A percentile compares a stretch with the other conserved stretches of the same genome.
These are phyloP conservation scores for Lepidocolaptes lacrymiger DNA, from an alignment of 2,797 vertebrate species.

Conservation along the genomic window DNA sequence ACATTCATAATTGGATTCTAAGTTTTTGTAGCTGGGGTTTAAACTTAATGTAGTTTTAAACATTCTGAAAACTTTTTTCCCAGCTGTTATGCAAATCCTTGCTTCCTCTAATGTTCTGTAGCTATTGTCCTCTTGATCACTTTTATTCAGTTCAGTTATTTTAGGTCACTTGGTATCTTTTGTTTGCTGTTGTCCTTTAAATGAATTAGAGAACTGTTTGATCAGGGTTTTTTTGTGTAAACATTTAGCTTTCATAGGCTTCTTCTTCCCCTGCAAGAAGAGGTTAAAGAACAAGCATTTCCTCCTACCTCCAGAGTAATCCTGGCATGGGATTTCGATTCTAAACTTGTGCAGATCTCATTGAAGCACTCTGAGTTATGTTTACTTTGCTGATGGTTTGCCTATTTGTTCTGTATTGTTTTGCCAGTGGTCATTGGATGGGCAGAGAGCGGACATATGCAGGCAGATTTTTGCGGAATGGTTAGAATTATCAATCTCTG, in stretches of 20 bases:
- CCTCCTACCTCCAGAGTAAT: neutral
- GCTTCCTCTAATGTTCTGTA: neutral
- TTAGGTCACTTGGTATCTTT: neutral
- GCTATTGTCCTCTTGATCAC: neutral
- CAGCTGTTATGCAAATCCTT: neutral
- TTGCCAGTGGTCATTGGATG: neutral
- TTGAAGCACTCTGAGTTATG: neutral
- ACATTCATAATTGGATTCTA: conserved; percentile 33
- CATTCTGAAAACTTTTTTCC: neutral
- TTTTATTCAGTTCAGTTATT: neutral
- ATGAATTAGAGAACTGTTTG: neutral
- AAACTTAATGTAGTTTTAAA: neutral
- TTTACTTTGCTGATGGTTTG: neutral
- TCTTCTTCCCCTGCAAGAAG: neutral
- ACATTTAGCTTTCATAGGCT: neutral
- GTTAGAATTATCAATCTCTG: neutral
- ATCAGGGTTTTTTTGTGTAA: neutral
- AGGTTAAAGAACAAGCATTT: neutral
- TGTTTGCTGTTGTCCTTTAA: neutral
- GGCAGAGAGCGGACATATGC: neutral
- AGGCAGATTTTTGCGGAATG: neutral
- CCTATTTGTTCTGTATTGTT: neutral
- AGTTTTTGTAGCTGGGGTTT: neutral
- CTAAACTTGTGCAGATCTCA: neutral
- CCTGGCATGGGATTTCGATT: neutral